Evolutionary conservation across 2,113 vertebrate species (phyloP).

Genomic region (Aleadryas rufinucha): DNA sequence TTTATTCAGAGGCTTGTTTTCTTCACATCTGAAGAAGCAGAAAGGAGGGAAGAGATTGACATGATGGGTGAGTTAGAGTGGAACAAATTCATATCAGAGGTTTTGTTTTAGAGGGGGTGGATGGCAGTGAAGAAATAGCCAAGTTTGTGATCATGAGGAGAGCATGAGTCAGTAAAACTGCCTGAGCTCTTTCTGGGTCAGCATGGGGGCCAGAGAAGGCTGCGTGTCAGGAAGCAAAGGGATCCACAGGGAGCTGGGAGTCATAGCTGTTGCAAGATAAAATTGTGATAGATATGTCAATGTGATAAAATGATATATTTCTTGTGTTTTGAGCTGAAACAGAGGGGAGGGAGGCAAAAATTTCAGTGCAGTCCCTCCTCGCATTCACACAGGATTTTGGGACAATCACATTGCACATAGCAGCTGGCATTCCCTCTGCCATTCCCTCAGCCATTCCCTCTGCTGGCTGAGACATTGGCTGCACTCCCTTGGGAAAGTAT

Average conservation of each 20-base stretch:
- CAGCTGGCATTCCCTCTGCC: neutral
- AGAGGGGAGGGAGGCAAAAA: neutral
- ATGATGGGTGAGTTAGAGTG: neutral
- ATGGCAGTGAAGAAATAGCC: neutral
- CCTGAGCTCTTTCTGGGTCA: neutral
- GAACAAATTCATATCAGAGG: neutral
- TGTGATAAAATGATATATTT: neutral
- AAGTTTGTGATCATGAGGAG: neutral
- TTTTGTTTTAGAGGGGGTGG: neutral
- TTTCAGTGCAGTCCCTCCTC: neutral
- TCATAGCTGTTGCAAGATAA: neutral
- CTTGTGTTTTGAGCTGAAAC: neutral
- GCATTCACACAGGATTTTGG: neutral
- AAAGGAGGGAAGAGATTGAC: neutral
- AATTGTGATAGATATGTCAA: neutral
- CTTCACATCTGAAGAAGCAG: neutral
- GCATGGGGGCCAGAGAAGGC: fast-evolving
- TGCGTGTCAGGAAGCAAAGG: neutral
- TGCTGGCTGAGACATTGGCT: neutral
- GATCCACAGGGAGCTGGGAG: neutral
- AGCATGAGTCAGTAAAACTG: neutral
- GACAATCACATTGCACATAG: fast-evolving
- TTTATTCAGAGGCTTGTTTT: neutral
- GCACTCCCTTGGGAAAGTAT: fast-evolving
- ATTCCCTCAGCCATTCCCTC: neutral